Evolutionary conservation across 2,113 vertebrate genomes (phyloP).

Genomic region (Sinocyclocheilus anshuiensis): DNA sequence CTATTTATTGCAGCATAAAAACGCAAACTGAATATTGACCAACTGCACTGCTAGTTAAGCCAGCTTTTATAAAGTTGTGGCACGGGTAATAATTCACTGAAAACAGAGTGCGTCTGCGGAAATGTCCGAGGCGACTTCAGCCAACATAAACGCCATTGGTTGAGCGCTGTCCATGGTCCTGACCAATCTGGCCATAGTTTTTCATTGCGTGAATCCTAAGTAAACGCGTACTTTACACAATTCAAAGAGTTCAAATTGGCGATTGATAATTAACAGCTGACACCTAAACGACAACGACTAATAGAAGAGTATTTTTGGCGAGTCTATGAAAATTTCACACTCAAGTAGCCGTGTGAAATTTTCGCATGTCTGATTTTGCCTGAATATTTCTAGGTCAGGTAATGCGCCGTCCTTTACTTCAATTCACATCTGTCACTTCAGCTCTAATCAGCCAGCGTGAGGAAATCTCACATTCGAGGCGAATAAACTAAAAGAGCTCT

Average conservation of each 20-base stretch:
- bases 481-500: neutral
- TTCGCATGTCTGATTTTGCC: neutral
- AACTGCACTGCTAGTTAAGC: neutral
- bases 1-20: neutral
- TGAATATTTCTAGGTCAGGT: slow-evolving; percentile 60
- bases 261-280: neutral
- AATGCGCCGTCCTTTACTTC: slow-evolving; percentile 59
- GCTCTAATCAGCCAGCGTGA: slow-evolving; percentile 49
- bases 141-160: neutral
- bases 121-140: neutral
- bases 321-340: neutral
- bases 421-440: slow-evolving; percentile 66
- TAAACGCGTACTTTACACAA: neutral
- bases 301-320: no score
- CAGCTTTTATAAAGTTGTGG: slow-evolving; percentile 1
- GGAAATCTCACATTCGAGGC: neutral
- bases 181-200: neutral
- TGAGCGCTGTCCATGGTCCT: slow-evolving; percentile 22
- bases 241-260: neutral
- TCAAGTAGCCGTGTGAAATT: neutral
- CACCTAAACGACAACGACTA: neutral
- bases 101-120: neutral
- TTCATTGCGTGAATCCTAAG: no score
- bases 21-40: neutral
- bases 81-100: neutral